Base-by-base conservation (phyloP, 2,888 invertebrate species). In the Leptogaster cylindrica region DNA sequence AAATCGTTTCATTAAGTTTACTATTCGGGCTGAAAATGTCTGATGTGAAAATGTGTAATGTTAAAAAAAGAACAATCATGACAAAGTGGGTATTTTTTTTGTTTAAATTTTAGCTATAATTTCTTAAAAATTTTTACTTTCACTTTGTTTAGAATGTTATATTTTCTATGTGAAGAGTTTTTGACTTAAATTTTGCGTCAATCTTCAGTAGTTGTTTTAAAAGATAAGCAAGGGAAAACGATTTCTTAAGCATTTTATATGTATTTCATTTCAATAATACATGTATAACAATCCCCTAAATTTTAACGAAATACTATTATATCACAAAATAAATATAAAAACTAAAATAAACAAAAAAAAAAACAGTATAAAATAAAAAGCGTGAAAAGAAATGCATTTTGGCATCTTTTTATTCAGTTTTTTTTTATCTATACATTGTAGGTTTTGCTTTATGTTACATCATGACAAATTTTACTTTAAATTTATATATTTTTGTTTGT, bases 261-360 rank as follows among this genome's bases (percentile, higher is more conserved):
- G 28, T 18, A 25, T 31, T 41, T 44, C 27, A 66, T 65, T 65
- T 69, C 69, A 69, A 67, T 69, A 51, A 67, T 67, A 69, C 67
- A 69, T 67, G 25, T 67, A 67, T 67, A 69, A 69, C 69, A 69
- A 69, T 69, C 69, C 69, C 65, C 41, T 69, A 55, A 44, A 65
- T 48, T 31, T 48, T 48, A 33, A 33, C 31, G 41, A 65, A 28
- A 36, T 16, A 36, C 33, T 64, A 48, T 36, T 20, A 18, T 31
- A n/a, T 16, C 18, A 33, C n/a, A 52, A 52, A 27, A 12, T 50
- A 50, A 33, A 18, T 46, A 2, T 46, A 46, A 20, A 46, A 46
- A 46, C 20, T 46, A 23, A 46, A 46, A 46, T 12, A 25, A n/a
- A n/a, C 46, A 10, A 46, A 36, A 36, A 7, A 36, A 10, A 36